Percentiles rank a stretch among this genome's conserved stretches.
Conservation (phyloP, 2,888 invertebrate genomes). For the Germaria angustata region DNA sequence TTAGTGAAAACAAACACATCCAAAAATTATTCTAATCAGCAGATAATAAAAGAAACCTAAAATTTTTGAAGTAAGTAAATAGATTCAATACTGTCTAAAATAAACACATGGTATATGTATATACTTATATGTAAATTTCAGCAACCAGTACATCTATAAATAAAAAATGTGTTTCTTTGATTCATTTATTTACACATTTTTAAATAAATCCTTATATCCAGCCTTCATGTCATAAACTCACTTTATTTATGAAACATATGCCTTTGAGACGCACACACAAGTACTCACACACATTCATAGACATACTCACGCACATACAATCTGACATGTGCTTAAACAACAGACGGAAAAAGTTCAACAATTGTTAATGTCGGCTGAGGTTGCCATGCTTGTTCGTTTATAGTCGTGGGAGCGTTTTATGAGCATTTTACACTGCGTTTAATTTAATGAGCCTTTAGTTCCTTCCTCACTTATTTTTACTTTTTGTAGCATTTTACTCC, state of each 20-base stretch:
- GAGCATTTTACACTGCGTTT: constrained; percentile 76
- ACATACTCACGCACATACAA: not conserved
- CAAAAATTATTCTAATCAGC: no score
- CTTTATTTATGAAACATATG: constrained; percentile 45
- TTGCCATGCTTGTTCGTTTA: constrained; percentile 3
- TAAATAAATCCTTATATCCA: constrained; percentile 39
- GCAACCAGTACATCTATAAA: no score
- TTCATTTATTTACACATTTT: constrained; percentile 3
- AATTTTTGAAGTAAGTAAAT: no score
- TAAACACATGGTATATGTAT: no score
- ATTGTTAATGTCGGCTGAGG: constrained; percentile 21
- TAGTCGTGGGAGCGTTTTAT: constrained; percentile 71
- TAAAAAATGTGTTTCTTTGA: not conserved
- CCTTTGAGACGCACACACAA: not conserved
- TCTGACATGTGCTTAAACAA: not conserved
- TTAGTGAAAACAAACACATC: no score
- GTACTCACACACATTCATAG: not conserved
- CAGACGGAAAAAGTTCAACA: constrained; percentile 8
- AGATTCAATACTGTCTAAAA: no score
- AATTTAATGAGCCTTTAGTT: constrained; percentile 74
- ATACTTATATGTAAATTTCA: no score
- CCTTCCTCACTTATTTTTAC: constrained; percentile 17
- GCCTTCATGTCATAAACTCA: constrained; percentile 31
- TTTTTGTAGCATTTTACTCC: constrained; percentile 36
- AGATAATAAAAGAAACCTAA: no score